These are phyloP conservation scores for Blastobasis lacticolella DNA, from an alignment of 2,888 invertebrate species.

Conservation along the genomic window DNA sequence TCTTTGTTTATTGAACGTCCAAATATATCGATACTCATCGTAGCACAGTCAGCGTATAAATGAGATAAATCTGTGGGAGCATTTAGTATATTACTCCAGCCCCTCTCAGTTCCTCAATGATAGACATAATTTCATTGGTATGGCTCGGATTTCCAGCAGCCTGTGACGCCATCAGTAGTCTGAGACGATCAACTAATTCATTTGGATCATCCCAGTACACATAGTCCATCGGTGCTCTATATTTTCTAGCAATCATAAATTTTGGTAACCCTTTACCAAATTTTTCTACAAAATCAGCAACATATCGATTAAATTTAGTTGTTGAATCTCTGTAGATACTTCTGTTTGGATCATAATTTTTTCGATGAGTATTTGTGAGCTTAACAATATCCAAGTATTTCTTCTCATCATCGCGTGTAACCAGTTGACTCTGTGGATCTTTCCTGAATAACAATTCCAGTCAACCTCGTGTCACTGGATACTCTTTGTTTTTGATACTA, in stretches of 20 bases:
- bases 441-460: neutral
- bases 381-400: neutral
- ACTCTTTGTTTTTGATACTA: neutral
- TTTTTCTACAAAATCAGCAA: constrained; percentile 5
- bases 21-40: too few species aligned
- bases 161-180: constrained; percentile 15
- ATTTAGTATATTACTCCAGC: too few species aligned
- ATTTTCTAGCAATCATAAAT: constrained; percentile 6
- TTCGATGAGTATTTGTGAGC: constrained; percentile 12
- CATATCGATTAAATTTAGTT: constrained; percentile 7
- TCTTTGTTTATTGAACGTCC: neutral
- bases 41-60: too few species aligned
- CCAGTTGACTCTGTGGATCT: neutral
- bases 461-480: neutral
- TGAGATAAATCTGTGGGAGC: too few species aligned
- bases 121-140: constrained; percentile 32
- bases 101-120: constrained; percentile 23
- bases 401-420: neutral
- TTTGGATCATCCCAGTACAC: constrained; percentile 21
- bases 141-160: constrained; percentile 17
- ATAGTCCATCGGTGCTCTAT: constrained; percentile 8
- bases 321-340: constrained; percentile 12
- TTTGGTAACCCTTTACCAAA: neutral
- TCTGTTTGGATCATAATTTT: constrained; percentile 9
- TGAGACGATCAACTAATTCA: constrained; percentile 17